phyloP scores from a whole-genome alignment of 2,888 invertebrate species.

The Myathropa florea region DNA sequence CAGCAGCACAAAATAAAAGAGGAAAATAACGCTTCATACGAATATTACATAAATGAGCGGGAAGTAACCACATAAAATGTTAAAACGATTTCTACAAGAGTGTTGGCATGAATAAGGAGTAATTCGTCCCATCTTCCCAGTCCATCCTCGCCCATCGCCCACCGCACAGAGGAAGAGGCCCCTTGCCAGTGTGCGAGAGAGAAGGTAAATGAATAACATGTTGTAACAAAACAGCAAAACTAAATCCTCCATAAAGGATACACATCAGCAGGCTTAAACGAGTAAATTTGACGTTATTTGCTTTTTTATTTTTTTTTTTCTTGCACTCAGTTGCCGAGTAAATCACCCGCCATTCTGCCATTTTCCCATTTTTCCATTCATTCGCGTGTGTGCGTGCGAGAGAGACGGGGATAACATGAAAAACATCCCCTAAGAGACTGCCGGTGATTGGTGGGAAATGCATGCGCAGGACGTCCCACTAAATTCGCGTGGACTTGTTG shows the following conservation, averaged over 20 bases:
- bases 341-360: constrained; percentile 39
- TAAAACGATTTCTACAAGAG: constrained; percentile 73
- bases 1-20: constrained; percentile 11
- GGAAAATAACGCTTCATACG: constrained; percentile 7
- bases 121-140: constrained; percentile 43
- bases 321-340: not conserved
- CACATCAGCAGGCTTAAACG: constrained; percentile 60
- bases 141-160: not conserved
- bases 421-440: not conserved
- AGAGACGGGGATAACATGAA: not conserved
- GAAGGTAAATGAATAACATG: constrained; percentile 18
- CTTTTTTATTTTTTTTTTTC: not conserved
- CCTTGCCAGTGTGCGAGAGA: not conserved
- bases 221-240: constrained; percentile 44
- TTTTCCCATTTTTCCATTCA: constrained; percentile 36
- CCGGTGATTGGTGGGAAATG: constrained; percentile 29
- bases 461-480: constrained; percentile 57
- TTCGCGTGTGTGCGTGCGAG: constrained; percentile 3
- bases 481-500: not conserved
- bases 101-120: constrained; percentile 69
- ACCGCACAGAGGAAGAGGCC: not conserved
- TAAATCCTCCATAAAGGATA: constrained; percentile 60
- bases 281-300: constrained; percentile 56
- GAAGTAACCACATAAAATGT: constrained; percentile 76
- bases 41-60: constrained; percentile 73